phyloP scores from a whole-genome alignment of 2,888 invertebrate genomes.

The Drosophila longiperda region DNA sequence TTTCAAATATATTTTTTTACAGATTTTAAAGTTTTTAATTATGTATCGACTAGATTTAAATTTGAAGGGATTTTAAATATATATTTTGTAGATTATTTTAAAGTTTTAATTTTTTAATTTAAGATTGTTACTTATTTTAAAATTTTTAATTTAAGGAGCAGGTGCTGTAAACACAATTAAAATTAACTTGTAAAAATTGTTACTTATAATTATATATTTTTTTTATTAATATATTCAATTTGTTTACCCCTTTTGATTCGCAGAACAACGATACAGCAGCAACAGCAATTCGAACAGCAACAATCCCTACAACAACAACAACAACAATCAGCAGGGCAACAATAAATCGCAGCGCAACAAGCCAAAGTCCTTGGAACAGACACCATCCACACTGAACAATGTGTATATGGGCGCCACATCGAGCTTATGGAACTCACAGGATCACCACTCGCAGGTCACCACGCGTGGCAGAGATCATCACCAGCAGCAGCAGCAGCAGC shows the following conservation, averaged over 20 bases:
- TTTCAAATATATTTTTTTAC: background rate
- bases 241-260: background rate
- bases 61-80: background rate
- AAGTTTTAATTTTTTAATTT: background rate
- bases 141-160: background rate
- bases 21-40: background rate
- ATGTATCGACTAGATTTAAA: background rate
- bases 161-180: no score
- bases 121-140: background rate
- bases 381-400: slow-evolving; percentile 81
- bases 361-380: slow-evolving; percentile 74
- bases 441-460: slow-evolving; percentile 67
- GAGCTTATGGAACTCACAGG: slow-evolving; percentile 84
- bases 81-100: background rate
- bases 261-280: slow-evolving; percentile 78
- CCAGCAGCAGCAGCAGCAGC: slow-evolving; percentile 69
- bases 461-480: slow-evolving; percentile 74
- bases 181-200: background rate
- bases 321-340: slow-evolving; percentile 66
- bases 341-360: slow-evolving; percentile 82
- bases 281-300: slow-evolving; percentile 80
- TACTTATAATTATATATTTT: background rate
- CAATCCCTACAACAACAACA: slow-evolving; percentile 64
- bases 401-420: slow-evolving; percentile 84
- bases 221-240: background rate